Percentiles rank a stretch among this genome's conserved stretches.
These are phyloP conservation scores for Rotaria magnacalcarata DNA, from an alignment of 2,888 invertebrate species.

Conservation along the genomic window DNA sequence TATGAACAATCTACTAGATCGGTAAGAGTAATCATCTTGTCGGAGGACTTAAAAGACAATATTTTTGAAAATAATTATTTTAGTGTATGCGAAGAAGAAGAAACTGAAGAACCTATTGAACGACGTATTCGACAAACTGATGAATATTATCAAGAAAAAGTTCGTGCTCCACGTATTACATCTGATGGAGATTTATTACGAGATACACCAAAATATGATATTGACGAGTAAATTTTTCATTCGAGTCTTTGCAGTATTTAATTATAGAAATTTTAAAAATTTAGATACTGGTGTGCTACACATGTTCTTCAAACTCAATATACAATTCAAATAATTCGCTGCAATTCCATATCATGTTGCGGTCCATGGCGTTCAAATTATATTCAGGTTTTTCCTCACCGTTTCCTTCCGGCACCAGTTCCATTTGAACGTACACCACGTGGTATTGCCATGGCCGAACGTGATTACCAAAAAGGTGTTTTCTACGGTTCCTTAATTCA, in stretches of 20 bases:
- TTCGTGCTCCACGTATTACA: neutral
- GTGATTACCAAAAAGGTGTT: conserved; percentile 32
- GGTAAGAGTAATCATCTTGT: neutral
- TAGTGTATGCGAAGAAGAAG: conserved; percentile 20
- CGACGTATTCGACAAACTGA: neutral
- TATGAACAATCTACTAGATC: neutral
- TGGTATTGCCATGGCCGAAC: conserved; percentile 6
- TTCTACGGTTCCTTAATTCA: conserved; percentile 29
- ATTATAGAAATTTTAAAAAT: too few relatives aligned
- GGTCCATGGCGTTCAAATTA: conserved; percentile 36
- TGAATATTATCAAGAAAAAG: conserved; percentile 30
- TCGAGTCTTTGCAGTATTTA: too few relatives aligned
- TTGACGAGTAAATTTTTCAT: conserved; percentile 10
- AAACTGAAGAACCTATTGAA: neutral
- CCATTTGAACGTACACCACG: conserved; percentile 25
- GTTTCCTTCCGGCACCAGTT: conserved; percentile 9
- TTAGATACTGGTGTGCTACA: conserved; percentile 14
- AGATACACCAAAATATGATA: conserved; percentile 19
- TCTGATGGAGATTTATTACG: neutral
- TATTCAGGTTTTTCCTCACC: conserved; percentile 23
- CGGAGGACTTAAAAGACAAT: neutral
- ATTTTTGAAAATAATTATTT: neutral
- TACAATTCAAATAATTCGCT: conserved; percentile 25
- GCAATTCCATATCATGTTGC: neutral
- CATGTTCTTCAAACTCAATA: conserved; percentile 38